Evolutionary conservation across 2,888 invertebrate genomes (phyloP), one percentile per base, ranked within the genome.

Genomic region (Pantelozetes paolii): DNA sequence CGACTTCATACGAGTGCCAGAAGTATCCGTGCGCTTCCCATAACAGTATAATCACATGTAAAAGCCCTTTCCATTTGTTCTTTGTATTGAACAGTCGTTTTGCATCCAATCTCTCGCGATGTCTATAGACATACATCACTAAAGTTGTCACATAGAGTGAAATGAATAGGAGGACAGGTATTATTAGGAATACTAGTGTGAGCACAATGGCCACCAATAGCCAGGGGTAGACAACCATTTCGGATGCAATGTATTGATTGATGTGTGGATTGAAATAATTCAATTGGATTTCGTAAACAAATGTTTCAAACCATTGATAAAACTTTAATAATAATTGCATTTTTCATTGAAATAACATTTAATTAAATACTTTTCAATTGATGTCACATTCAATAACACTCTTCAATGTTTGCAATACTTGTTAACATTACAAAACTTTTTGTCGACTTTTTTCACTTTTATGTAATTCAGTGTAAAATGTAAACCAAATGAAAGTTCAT

Each of bases 11-110:
- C 15, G 93, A 85, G 81, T 86, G 85, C 85, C 85, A 98, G 74
- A 98, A 89, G 86, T 91, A 91, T 0, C 95, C 97, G 82, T 97
- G 95, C 0, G 92, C 94, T 85, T 95, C 94, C 98, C 98, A 98
- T 71, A 96, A 85, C 0, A 91, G 92, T 73, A 92, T 91, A 2
- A 94, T 88, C 0, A 91, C 87, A 79, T 91, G 88, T n/a, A 92
- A 85, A 0, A 94, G 93, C 71, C 93, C 90, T 64, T 64, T 64
- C 36, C 32, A 36, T 23, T 11, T 28, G 20, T 36, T n/a, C 36
- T 40, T 20, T 26, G 23, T 28, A 20, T 18, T 50, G 15, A 26
- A 36, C 42, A 42, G 54, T 40, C 20, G 40, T 28, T 71, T 71
- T 23, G 83, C 84, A 83, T 84, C 76, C 82, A 76, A 8, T 36